Evolutionary conservation across 2,797 vertebrate species (phyloP), one percentile per base, ranked within the genome.

Genomic region (Botia kubotai): DNA sequence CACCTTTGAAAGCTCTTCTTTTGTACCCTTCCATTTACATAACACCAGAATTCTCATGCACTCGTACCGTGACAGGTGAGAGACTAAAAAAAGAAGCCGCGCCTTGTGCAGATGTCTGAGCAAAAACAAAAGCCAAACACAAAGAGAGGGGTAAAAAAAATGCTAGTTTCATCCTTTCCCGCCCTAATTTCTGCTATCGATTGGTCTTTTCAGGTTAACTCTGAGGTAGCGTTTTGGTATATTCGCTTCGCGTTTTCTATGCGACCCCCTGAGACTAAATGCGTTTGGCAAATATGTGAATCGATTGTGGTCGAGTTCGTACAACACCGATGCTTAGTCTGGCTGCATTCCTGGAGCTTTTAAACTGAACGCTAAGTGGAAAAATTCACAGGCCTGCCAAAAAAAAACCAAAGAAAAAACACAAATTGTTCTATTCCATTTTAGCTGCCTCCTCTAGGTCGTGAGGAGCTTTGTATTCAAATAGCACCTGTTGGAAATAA

Each of bases 401-500:
- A 43, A 4, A 43, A 43, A 43, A 43, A 76, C 68, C 14, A 73
- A n/a, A 69, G 57, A 26, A 72, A 75, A 68, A 43, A 60, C 50
- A 6, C 4, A 63, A 77, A 75, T 19, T 79, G 68, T 26, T 55
- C 62, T 36, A 46, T 50, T 50, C 58, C 65, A 12, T 39, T 69
- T 73, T 71, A 71, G 57, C 72, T 4, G 33, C 48, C 87, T 88
- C 12, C 21, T 57, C 85, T 81, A 72, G 70, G 55, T 72, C 17
- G 66, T 36, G 86, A 83, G 89, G 90, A 90, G 89, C 90, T 92
- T 89, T 90, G 90, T 89, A 91, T 93, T 93, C 92, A 93, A 91
- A 91, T 86, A 88, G 91, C 93, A 94, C 94, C 93, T 94, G 94
- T 94, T 94, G 92, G 91, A 91, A 90, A 88, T 90, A 87, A 91